Percentiles rank a stretch among this genome's conserved stretches.
Evolutionary conservation across 2,888 invertebrate species (phyloP).

Genomic region (Orthosia cruda): DNA sequence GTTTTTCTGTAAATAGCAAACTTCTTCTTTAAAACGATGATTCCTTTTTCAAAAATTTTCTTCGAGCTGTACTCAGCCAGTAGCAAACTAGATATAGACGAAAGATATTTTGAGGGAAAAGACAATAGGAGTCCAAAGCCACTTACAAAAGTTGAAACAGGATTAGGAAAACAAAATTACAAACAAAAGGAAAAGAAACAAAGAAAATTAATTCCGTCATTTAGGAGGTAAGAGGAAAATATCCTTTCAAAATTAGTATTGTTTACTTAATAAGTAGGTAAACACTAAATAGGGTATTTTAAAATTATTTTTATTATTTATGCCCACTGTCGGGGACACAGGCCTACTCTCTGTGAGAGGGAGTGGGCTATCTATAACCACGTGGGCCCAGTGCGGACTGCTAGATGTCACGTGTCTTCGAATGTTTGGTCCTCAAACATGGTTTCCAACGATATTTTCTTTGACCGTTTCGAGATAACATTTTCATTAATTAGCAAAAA

Average conservation of each 20-base stretch:
- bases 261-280: not conserved
- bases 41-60: too few species aligned
- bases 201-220: constrained; percentile 4
- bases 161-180: constrained; percentile 6
- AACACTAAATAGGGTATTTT: not conserved
- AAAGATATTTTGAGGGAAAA: not conserved
- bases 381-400: too few species aligned
- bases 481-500: constrained; percentile 17
- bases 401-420: too few species aligned
- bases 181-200: constrained; percentile 29
- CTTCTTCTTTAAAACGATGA: too few species aligned
- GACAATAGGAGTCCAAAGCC: not conserved
- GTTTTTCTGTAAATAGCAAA: constrained; percentile 11
- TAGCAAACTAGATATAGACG: not conserved
- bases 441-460: too few species aligned
- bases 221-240: constrained; percentile 12
- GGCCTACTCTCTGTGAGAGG: too few species aligned
- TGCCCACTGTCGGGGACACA: too few species aligned
- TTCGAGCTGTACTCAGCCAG: too few species aligned
- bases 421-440: too few species aligned
- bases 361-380: too few species aligned
- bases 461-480: too few species aligned
- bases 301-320: too few species aligned
- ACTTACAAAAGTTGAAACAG: constrained; percentile 22
- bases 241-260: constrained; percentile 17